Evolutionary conservation across 2,113 vertebrate species (phyloP), one percentile per base, ranked within the genome.

Genomic region (Microcebus jonahi): DNA sequence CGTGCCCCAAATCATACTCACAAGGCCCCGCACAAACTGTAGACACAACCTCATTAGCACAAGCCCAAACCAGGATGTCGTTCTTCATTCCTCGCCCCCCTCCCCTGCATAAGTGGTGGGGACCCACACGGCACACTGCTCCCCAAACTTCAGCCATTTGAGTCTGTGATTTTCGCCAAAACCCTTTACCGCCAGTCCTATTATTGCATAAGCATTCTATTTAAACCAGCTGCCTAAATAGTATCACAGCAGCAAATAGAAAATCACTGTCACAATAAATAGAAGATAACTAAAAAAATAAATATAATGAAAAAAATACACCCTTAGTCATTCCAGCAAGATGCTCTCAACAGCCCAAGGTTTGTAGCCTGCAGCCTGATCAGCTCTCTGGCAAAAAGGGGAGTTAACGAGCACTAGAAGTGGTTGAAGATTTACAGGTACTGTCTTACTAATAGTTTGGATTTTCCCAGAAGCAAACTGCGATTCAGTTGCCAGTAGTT

Each of bases 211-310:
- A 82, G 76, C 31, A 76, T 20, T 48, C 25, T 88, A 39, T 80
- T 88, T 95, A 88, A 45, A 77, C 36, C n/a, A 91, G 34, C 11
- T 94, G 65, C 11, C 39, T 75, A 75, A 80, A 75, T 68, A 25
- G 63, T 67, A 67, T 76, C 67, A 76, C 8, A 59, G 55, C 14
- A 90, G 17, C 63, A 84, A 75, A 57, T 34, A 65, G 71, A 91
- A 92, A 88, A 68, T 68, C 17, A 73, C 67, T 88, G 83, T 50
- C 59, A 93, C 18, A 85, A 70, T 81, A 91, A 90, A 81, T 48
- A 57, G 53, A 91, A 59, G 20, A 31, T 34, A 80, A 84, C 42
- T 63, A 55, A 89, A 82, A 93, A 93, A 91, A 48, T 55, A 61
- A 70, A 61, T 57, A 80, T n/a, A 90, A 59, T 59, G 48, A 59